Base-by-base conservation (phyloP, 2,113 vertebrate genomes). In the Cyprinodon tularosa region DNA sequence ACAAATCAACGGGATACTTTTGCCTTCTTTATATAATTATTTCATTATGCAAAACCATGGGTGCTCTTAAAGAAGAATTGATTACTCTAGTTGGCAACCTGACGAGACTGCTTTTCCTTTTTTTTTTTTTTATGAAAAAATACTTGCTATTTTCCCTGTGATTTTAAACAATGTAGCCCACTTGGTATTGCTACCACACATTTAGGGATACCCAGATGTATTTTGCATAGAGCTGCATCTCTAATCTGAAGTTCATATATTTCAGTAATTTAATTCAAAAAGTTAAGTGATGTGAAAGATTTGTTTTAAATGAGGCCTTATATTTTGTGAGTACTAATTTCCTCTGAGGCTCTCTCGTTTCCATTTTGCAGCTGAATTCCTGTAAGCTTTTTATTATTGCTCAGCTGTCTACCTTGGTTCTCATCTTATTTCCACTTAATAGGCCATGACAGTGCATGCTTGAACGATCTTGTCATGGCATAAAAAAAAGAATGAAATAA, bases 11-110 rank as follows among this genome's bases (percentile, higher is more conserved):
- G 81, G 76, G 62, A 80, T 62, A 63, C 80, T 83, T 71, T 70
- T 59, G 50, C 37, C n/a, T 50, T 74, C 73, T 80, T 66, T 83
- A 86, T 72, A 82, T 88, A 86, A 91, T 90, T 80, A 88, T 90
- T 86, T 80, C 72, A 92, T 91, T 89, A 86, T 77, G 80, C 76
- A 17, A 36, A 53, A 37, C 72, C 79, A 76, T 68, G 87, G 82
- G 63, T 87, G 86, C 79, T 86, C 90, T 86, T 80, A 57, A 53
- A 72, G 71, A 72, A 59, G 76, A 82, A 87, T 81, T 87, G 84
- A 89, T 90, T 85, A 76, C 57, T 77, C 77, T 87, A 89, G 90
- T 84, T 73, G 78, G 84, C n/a, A 48, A 66, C 78, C 68, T 79
- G 79, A 88, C 76, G 82, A 86, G 84, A 65, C 79, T 39, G 67